Conservation (phyloP, 1,140 invertebrate species). For the Drosophila lini region DNA sequence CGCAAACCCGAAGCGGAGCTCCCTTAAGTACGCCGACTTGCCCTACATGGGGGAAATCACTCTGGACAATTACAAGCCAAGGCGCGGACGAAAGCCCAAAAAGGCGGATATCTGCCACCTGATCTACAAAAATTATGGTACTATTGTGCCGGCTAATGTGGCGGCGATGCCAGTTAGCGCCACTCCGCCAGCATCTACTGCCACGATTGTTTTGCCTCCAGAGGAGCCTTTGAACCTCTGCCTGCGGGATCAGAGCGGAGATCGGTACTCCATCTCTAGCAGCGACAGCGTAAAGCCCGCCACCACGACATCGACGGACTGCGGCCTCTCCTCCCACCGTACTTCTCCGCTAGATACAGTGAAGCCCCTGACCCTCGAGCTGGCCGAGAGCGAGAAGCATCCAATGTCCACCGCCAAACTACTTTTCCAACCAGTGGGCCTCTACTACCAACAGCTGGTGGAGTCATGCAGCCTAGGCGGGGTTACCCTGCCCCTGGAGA, state of each 20-base stretch:
- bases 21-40: slow-evolving; percentile 91
- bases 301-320: slow-evolving; percentile 54
- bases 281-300: slow-evolving; percentile 58
- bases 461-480: slow-evolving; percentile 60
- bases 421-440: slow-evolving; percentile 89
- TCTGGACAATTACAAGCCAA: slow-evolving; percentile 92
- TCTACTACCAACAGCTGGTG: slow-evolving; percentile 90
- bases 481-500: slow-evolving; percentile 59
- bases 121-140: slow-evolving; percentile 96
- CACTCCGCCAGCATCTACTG: background rate
- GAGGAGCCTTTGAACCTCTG: slow-evolving; percentile 93
- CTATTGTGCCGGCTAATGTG: slow-evolving; percentile 87
- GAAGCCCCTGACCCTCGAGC: slow-evolving; percentile 51
- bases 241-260: slow-evolving; percentile 86
- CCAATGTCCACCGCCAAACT: slow-evolving; percentile 35
- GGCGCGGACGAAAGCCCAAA: slow-evolving; percentile 93
- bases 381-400: slow-evolving; percentile 27
- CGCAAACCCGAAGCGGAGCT: slow-evolving; percentile 57
- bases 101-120: slow-evolving; percentile 95
- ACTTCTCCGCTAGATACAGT: slow-evolving; percentile 59
- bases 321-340: slow-evolving; percentile 56
- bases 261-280: slow-evolving; percentile 80
- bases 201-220: slow-evolving; percentile 23
- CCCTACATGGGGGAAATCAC: slow-evolving; percentile 97
- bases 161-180: slow-evolving; percentile 10